Base-by-base conservation (phyloP, 92 coral and sea anemone species). In the Epizoanthus ramosus region DNA sequence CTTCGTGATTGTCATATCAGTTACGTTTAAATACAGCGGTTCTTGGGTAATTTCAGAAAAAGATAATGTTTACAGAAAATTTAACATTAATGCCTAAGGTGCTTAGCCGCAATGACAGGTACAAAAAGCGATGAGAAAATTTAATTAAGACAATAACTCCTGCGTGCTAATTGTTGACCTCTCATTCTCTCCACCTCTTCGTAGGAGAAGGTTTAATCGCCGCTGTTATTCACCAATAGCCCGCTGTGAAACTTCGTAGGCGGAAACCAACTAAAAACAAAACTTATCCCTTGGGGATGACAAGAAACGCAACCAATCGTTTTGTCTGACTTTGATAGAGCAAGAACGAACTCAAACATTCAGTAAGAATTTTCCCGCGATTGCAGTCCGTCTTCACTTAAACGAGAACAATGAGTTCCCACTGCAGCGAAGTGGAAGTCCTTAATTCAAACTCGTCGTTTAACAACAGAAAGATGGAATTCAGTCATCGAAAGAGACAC, bases 101-200 rank as follows among this genome's bases (percentile, higher is more conserved):
- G 22, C 43, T 71, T 45, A 19, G 24, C 54, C 6, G 35, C 50
- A 35, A 23, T 75, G 81, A 37, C 81, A 59, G 43, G 60, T n/a
- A 37, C 23, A 59, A 63, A 77, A 61, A 77, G 43, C 19, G 66
- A 61, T 22, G 58, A 63, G 15, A 77, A 7, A 76, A 14, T 76
- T 76, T 76, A 76, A 76, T 76, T 76, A 76, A 76, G 35, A 76
- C 61, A 77, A 63, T 61, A 41, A 61, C 68, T 77, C 68, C 57
- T 77, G 22, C 71, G 8, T 37, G 14, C 57, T 15, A 33, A 61
- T 77, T 61, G 61, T 76, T 17, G 17, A n/a, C 23, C 28, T 37
- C 45, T n/a, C 81, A 59, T 43, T 77, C 41, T 21, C 82, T 21
- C 57, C 81, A 59, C 81, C 81, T 75, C 41, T 63, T 77, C 63